Percentiles rank a stretch among this genome's conserved stretches.
These are phyloP conservation scores for Drosophila pallidifrons DNA, from an alignment of 1,140 invertebrate genomes.

Conservation along the genomic window DNA sequence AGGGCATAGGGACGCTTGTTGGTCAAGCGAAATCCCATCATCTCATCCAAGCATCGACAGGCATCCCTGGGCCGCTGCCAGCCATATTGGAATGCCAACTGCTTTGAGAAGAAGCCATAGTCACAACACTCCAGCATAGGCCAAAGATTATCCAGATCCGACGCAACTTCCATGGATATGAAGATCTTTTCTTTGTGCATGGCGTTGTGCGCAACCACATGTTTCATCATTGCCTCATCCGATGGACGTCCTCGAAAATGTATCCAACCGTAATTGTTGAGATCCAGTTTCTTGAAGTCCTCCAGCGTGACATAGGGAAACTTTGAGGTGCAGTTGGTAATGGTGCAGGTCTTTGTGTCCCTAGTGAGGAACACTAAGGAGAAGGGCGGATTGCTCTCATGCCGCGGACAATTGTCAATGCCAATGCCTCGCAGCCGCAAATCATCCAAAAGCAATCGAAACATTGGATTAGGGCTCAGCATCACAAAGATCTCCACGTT, in stretches of 20 bases:
- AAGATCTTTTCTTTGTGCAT: constrained; percentile 66
- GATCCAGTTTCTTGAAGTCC: constrained; percentile 86
- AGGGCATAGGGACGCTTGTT: constrained; percentile 85
- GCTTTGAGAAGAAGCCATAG: constrained; percentile 88
- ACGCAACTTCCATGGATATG: constrained; percentile 89
- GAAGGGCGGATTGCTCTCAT: constrained; percentile 79
- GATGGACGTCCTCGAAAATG: constrained; percentile 89
- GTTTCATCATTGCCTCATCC: constrained; percentile 86
- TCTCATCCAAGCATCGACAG: constrained; percentile 29
- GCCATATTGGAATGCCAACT: constrained; percentile 19
- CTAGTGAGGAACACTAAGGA: constrained; percentile 86
- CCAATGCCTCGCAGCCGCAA: constrained; percentile 86
- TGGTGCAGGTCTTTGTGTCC: constrained; percentile 87
- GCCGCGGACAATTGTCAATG: constrained; percentile 85
- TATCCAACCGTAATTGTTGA: constrained; percentile 88
- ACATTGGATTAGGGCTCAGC: constrained; percentile 82
- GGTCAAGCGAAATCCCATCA: constrained; percentile 29
- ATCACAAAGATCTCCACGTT: constrained; percentile 87
- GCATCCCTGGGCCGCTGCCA: constrained; percentile 33
- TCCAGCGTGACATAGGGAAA: constrained; percentile 87
- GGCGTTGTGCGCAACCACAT: constrained; percentile 86
- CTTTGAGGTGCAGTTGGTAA: constrained; percentile 87
- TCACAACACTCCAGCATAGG: constrained; percentile 84
- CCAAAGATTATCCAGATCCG: constrained; percentile 80
- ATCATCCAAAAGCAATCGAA: constrained; percentile 86